phyloP scores from a whole-genome alignment of 2,888 invertebrate genomes.

The Lathronympha strigana region DNA sequence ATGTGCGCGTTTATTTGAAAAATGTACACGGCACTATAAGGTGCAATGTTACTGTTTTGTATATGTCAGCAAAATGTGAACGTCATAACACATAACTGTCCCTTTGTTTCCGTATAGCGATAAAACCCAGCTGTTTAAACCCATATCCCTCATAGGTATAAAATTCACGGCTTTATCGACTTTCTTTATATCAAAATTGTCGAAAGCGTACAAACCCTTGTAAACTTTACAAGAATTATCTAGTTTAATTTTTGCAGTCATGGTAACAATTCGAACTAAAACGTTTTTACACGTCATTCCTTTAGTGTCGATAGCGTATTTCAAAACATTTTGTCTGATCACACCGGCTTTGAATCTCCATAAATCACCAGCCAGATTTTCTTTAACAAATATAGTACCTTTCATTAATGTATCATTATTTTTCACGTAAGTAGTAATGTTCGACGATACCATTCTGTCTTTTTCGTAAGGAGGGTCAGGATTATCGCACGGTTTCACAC shows the following conservation, averaged over 20 bases:
- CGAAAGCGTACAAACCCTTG: conserved; percentile 51
- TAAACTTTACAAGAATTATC: conserved; percentile 51
- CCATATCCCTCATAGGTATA: conserved; percentile 51
- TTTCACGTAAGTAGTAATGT: conserved; percentile 46
- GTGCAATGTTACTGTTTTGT: neutral
- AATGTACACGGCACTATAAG: too few species aligned
- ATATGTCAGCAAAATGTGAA: conserved; percentile 17
- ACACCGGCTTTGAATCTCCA: conserved; percentile 50
- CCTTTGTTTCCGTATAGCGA: conserved; percentile 47
- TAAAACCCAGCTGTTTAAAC: conserved; percentile 48
- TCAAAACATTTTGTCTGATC: conserved; percentile 44
- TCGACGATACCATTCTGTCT: conserved; percentile 36
- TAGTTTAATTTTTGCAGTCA: conserved; percentile 47
- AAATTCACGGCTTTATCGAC: conserved; percentile 50
- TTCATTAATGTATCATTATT: conserved; percentile 47
- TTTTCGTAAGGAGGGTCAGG: conserved; percentile 50
- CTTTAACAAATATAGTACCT: conserved; percentile 50
- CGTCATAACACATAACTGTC: conserved; percentile 42
- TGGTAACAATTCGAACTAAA: conserved; percentile 48
- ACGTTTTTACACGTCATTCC: conserved; percentile 52
- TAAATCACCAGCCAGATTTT: conserved; percentile 48
- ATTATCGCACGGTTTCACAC: conserved; percentile 45
- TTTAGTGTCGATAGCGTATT: conserved; percentile 46
- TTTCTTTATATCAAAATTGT: conserved; percentile 49
- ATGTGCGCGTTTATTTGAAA: too few species aligned